phyloP scores from a whole-genome alignment of 2,797 vertebrate genomes.

The Eremophila alpestris region DNA sequence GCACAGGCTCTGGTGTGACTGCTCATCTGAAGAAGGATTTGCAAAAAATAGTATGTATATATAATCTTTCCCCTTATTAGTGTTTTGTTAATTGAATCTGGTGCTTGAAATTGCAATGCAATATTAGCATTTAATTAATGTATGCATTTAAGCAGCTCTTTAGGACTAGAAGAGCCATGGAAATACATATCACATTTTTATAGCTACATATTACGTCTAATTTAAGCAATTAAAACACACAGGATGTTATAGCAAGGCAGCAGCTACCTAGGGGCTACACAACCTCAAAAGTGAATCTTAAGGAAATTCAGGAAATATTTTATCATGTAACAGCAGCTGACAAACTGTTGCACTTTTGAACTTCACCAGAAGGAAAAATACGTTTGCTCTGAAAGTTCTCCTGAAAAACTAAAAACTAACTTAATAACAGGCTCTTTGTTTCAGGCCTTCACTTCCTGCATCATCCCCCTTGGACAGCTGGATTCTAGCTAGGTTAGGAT shows the following conservation, averaged over 20 bases:
- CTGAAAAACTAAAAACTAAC: not conserved
- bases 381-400: not conserved
- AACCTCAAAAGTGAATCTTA: not conserved
- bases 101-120: conserved; percentile 24
- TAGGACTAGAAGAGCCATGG: not conserved
- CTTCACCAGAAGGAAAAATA: not conserved
- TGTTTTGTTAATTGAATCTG: conserved; percentile 24
- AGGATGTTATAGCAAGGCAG: not conserved
- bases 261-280: not conserved
- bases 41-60: not conserved
- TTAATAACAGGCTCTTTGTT: not conserved
- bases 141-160: not conserved
- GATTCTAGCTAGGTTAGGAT: not conserved
- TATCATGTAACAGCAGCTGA: not conserved
- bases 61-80: not conserved
- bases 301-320: conserved; percentile 1
- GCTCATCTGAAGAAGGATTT: not conserved
- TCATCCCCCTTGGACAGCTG: not conserved
- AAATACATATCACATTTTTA: not conserved
- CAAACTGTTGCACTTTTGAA: not conserved
- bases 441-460: not conserved
- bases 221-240: conserved; percentile 18
- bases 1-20: not conserved
- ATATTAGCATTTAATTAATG: conserved; percentile 28
- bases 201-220: not conserved